Conservation (phyloP, 2,888 invertebrate species). For the Chloromyia formosa region DNA sequence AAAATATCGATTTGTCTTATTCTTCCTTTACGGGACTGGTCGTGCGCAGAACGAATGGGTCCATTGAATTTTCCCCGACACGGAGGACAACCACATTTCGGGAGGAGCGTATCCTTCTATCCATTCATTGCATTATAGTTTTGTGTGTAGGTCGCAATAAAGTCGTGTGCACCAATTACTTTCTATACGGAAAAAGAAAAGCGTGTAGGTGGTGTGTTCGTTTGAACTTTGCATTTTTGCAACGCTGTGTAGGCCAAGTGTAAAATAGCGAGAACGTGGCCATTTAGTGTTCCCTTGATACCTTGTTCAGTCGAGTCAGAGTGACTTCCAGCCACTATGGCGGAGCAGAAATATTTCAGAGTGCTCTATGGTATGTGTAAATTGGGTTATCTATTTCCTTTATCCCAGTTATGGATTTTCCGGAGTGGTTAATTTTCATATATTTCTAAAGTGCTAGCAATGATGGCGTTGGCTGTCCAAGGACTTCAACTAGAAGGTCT, state of each 20-base stretch:
- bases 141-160: conserved; percentile 18
- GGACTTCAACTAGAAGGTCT: conserved; percentile 68
- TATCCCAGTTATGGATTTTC: not conserved
- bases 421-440: not conserved
- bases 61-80: not conserved
- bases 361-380: not conserved
- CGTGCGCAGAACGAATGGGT: not conserved
- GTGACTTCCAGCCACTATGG: not conserved
- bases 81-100: not conserved
- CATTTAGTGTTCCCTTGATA: not conserved
- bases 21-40: not conserved
- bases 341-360: not conserved
- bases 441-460: conserved; percentile 43
- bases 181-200: conserved; percentile 8
- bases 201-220: not conserved
- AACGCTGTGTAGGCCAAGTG: not conserved
- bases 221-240: conserved; percentile 19
- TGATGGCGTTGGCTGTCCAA: conserved; percentile 53
- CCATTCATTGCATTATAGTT: conserved; percentile 13
- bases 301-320: not conserved
- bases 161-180: not conserved
- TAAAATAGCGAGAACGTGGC: not conserved
- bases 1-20: conserved; percentile 10
- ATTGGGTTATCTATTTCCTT: not conserved
- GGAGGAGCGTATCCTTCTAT: conserved; percentile 15